Evolutionary conservation across 2,888 invertebrate genomes (phyloP).

Genomic region (Athalia rosae): DNA sequence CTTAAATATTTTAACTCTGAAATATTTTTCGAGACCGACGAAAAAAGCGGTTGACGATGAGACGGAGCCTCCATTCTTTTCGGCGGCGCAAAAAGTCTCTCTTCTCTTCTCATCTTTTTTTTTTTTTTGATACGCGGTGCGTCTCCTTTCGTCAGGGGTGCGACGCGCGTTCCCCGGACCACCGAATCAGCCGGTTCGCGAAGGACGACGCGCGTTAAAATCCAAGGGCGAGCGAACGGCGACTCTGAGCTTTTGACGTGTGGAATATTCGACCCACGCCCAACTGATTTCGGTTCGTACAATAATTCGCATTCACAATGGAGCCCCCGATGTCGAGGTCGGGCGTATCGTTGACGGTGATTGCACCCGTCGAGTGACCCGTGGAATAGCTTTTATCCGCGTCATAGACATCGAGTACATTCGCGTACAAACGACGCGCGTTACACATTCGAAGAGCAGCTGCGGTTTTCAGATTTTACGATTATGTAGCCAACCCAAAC

Average conservation of each 20-base stretch:
- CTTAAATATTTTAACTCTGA: no score
- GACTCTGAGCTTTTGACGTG: no score
- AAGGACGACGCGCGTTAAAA: slow-evolving; percentile 8
- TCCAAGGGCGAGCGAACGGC: not conserved
- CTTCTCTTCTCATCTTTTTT: no score
- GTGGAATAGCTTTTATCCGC: slow-evolving; percentile 5
- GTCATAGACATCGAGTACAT: not conserved
- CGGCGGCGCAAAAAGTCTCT: no score
- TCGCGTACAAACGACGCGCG: slow-evolving; percentile 5
- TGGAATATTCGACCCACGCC: no score
- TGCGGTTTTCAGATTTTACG: slow-evolving; percentile 63
- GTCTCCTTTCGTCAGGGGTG: not conserved
- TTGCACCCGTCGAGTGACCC: slow-evolving; percentile 8
- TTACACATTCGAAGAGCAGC: slow-evolving; percentile 54
- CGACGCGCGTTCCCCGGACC: not conserved
- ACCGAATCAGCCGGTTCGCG: no score
- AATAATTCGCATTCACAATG: not conserved
- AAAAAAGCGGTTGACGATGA: no score
- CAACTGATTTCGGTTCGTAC: not conserved
- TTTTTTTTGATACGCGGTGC: not conserved
- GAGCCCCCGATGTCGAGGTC: slow-evolving; percentile 4
- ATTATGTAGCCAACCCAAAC: slow-evolving; percentile 55
- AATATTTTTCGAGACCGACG: no score
- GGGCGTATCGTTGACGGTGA: slow-evolving; percentile 20
- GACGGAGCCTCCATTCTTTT: no score